Percentiles rank a stretch among this genome's conserved stretches.
Evolutionary conservation across 2,113 vertebrate genomes (phyloP).

Genomic region (Leptobrachium leishanense): DNA sequence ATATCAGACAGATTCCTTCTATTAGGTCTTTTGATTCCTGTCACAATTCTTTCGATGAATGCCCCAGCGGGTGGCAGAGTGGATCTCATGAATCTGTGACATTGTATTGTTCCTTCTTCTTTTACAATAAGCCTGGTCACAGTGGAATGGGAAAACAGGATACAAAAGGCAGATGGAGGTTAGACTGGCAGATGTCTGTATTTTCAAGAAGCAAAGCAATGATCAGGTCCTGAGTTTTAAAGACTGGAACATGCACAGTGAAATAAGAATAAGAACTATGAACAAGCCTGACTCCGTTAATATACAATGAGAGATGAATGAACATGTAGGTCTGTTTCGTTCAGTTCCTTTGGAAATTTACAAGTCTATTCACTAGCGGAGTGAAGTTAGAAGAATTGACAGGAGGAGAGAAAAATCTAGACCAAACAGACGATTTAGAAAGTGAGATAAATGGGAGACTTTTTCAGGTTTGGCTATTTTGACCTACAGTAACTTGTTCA

Average conservation of each 20-base stretch:
- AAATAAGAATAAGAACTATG: no score
- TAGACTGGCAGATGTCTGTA: slow-evolving; percentile 34
- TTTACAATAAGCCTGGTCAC: slow-evolving; percentile 2
- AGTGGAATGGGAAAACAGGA: slow-evolving; percentile 16
- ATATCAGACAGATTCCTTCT: slow-evolving; percentile 3
- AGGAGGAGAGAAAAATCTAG: no score
- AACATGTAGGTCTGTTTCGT: no score
- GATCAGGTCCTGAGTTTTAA: neutral
- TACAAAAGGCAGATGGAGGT: slow-evolving; percentile 32
- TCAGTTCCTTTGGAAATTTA: no score
- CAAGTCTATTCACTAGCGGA: no score
- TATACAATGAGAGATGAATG: no score
- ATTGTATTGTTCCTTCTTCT: slow-evolving; percentile 14
- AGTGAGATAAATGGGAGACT: no score
- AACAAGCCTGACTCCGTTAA: no score
- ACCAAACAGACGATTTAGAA: no score
- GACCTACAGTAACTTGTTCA: no score
- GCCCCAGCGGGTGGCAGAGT: slow-evolving; percentile 29
- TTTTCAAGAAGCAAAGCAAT: slow-evolving; percentile 18
- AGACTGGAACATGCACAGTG: neutral
- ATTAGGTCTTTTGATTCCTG: slow-evolving; percentile 2
- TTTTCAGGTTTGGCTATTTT: no score
- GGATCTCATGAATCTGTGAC: slow-evolving; percentile 31
- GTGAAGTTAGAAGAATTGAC: no score
- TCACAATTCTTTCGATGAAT: slow-evolving; percentile 27